Conservation (phyloP, 2,113 vertebrate species). For the Grammomys surdaster region DNA sequence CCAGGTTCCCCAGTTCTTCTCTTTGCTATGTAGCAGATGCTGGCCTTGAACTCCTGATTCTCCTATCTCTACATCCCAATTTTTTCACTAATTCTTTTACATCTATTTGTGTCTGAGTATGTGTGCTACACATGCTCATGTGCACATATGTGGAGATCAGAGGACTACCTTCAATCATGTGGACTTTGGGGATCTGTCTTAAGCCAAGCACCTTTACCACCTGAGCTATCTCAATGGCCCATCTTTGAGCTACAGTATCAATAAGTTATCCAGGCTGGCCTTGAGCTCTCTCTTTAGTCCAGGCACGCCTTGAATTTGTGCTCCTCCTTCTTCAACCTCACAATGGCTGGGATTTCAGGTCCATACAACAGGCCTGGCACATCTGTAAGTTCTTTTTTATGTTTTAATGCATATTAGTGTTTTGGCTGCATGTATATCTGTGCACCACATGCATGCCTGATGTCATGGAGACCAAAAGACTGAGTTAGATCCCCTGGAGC, state of each 20-base stretch:
- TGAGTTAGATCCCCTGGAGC: neutral
- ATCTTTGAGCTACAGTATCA: neutral
- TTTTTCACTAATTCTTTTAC: neutral
- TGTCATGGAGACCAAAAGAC: neutral
- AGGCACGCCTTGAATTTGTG: neutral
- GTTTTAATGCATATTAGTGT: neutral
- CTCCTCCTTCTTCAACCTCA: neutral
- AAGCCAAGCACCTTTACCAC: neutral
- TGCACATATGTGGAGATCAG: neutral
- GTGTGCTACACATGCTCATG: neutral
- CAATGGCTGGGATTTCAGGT: neutral
- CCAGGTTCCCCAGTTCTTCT: neutral
- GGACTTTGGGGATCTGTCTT: neutral
- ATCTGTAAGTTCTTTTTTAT: neutral
- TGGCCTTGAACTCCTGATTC: neutral
- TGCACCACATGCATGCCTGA: neutral
- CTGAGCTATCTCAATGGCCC: neutral
- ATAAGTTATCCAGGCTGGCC: neutral
- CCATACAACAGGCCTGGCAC: neutral
- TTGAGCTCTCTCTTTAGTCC: neutral
- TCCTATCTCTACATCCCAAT: neutral
- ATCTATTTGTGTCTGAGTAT: neutral
- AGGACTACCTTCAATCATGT: neutral
- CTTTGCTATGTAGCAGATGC: neutral
- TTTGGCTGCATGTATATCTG: neutral